Evolutionary conservation across 2,113 vertebrate species (phyloP), one percentile per base, ranked within the genome.

Genomic region (Lepus americanus): DNA sequence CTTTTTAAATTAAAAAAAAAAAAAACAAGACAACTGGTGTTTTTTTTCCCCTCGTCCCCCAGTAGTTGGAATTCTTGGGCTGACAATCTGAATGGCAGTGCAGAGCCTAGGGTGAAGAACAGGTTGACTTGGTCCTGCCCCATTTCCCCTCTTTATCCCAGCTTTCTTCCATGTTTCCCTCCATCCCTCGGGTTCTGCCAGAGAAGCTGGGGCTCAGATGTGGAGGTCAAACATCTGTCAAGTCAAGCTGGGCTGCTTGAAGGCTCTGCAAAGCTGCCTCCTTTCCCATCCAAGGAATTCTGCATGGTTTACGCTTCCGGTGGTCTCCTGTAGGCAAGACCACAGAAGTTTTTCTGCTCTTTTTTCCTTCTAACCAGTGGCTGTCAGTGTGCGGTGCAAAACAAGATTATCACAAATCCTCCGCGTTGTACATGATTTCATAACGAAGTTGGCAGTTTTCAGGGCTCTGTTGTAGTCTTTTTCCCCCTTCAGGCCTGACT

Each of bases 391-490:
- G 90, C n/a, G 81, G 93, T 97, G 63, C 95, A 97, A 96, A 97
- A 97, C 29, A 67, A 97, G 97, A 94, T 97, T 64, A 93, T 94
- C 94, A 77, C 96, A 98, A 97, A 97, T 96, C 85, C 11, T 74
- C 92, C 67, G 22, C 36, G 72, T 88, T 95, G 93, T 95, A 97
- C 97, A 97, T 97, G 93, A 95, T 97, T 97, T 93, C 89, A 90
- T 96, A 93, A 97, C 92, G 51, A 44, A 97, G 85, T 90, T 96
- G 94, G 95, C 79, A 94, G 79, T 97, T 93, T 96, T 53, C 92
- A 96, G 93, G 97, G 94, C 92, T 97, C 96, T 89, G 29, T 91
- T 86, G 97, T 92, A 97, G 96, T 97, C 70, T 92, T 97, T 96
- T 94, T 80, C 90, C 93, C 95, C 92, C 93, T 93, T 84, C 13